These are phyloP conservation scores for Masnerella sp. DNA, from an alignment of 2,888 invertebrate genomes.

Conservation along the genomic window DNA sequence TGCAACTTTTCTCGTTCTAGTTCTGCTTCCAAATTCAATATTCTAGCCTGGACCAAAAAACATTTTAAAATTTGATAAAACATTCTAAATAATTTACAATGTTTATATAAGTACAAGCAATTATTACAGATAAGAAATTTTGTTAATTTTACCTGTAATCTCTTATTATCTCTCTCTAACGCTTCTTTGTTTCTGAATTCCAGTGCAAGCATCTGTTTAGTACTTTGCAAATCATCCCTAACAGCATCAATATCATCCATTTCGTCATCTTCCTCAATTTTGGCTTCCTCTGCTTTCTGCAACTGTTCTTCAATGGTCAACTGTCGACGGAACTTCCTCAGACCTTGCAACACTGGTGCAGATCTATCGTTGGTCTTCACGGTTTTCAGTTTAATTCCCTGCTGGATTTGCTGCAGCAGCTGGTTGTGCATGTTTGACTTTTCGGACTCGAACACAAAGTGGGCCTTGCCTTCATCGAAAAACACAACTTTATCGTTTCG, in stretches of 20 bases:
- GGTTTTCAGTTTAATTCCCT: conserved; percentile 86
- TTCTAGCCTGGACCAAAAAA: conserved; percentile 80
- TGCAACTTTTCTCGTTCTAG: conserved; percentile 84
- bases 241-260: conserved; percentile 95
- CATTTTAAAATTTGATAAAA: too few species aligned
- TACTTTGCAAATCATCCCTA: conserved; percentile 93
- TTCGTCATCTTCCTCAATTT: conserved; percentile 84
- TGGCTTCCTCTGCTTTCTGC: conserved; percentile 83
- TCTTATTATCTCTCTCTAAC: conserved; percentile 90
- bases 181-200: conserved; percentile 92
- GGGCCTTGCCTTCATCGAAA: conserved; percentile 81
- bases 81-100: neutral
- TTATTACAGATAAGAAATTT: too few species aligned
- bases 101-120: too few species aligned
- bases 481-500: conserved; percentile 50
- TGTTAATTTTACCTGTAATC: conserved; percentile 79
- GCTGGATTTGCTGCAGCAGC: conserved; percentile 88
- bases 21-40: conserved; percentile 89
- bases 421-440: conserved; percentile 88
- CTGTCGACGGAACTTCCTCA: conserved; percentile 92
- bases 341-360: conserved; percentile 88
- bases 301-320: conserved; percentile 94
- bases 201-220: conserved; percentile 92
- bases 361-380: conserved; percentile 91
- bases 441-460: conserved; percentile 93